Evolutionary conservation across 2,797 vertebrate genomes (phyloP), one percentile per base, ranked within the genome.

Genomic region (Spinus pinus): DNA sequence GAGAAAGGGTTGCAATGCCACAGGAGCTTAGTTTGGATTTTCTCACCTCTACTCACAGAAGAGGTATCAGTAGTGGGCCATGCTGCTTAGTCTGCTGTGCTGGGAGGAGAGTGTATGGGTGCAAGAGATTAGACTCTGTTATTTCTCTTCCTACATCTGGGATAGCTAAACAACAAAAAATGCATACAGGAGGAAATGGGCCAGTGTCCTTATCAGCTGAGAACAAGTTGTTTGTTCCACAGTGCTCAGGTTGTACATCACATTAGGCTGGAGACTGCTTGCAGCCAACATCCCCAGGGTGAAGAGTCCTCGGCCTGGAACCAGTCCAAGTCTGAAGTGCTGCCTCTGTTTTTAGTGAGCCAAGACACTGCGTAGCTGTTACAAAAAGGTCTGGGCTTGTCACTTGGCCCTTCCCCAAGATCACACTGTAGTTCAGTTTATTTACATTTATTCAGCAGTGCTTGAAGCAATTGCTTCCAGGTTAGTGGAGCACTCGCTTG

Each of bases 201-300:
- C 81, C 87, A 79, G 80, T 75, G 57, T 91, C 73, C 79, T 95
- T 93, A 96, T 94, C 90, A 85, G 65, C 83, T 81, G 80, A 79
- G 90, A 84, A 60, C 92, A 90, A 92, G 73, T 74, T 95, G 81
- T 84, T 97, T 95, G 83, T 90, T 93, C 94, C 77, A 84, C 62
- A 81, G 64, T 79, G 86, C 94, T 96, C 89, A 94, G 94, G 94
- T 91, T 84, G 91, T 73, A 92, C 56, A 53, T 93, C 8, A 1
- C 35, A 1, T 86, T 80, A 37, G 92, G 61, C 86, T 92, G 80
- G 61, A 90, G 80, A 35, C 53, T 42, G 9, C 88, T 86, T 21
- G 8, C 90, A 86, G 72, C 82, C 90, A 81, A 3, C 33, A 3
- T 67, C 53, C 86, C 86, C 65, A 60, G 77, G 44, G 54, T 69